A percentile compares a stretch with the other conserved stretches of the same genome.
These are phyloP conservation scores for Halotydeus destructor DNA, from an alignment of 1,140 invertebrate species.

Conservation along the genomic window DNA sequence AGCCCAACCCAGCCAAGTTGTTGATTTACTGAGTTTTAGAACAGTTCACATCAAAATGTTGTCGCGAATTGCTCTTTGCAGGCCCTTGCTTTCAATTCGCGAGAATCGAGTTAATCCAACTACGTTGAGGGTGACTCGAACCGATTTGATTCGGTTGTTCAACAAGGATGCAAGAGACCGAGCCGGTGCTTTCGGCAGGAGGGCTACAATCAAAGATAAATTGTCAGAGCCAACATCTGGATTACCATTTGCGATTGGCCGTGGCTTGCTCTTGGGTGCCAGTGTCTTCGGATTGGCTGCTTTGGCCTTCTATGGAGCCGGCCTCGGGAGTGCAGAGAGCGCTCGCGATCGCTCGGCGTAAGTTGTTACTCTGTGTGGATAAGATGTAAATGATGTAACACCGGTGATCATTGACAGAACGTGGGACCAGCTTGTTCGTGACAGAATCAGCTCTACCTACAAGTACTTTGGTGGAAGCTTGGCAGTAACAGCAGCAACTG, in stretches of 20 bases:
- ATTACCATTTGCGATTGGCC: conserved; percentile 46
- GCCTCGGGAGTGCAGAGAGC: conserved; percentile 52
- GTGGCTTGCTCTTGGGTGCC: conserved; percentile 63
- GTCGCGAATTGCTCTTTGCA: too few relatives aligned
- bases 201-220: conserved; percentile 7
- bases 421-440: conserved; percentile 82
- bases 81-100: too few relatives aligned
- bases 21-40: too few relatives aligned
- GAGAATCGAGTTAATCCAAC: too few relatives aligned
- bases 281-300: conserved; percentile 72
- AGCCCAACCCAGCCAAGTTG: too few relatives aligned
- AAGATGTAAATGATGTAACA: conserved; percentile 4
- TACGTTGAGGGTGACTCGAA: too few relatives aligned
- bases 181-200: not conserved
- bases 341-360: conserved; percentile 63
- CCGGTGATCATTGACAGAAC: conserved; percentile 34
- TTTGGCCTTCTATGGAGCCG: conserved; percentile 87
- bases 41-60: too few relatives aligned
- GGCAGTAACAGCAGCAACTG: conserved; percentile 53
- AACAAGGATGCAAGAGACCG: too few relatives aligned
- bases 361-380: conserved; percentile 24
- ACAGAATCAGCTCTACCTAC: conserved; percentile 73
- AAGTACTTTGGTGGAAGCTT: conserved; percentile 77
- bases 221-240: conserved; percentile 9
- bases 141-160: too few relatives aligned